Conservation (phyloP, 2,113 vertebrate genomes). For the Cichladusa arquata region DNA sequence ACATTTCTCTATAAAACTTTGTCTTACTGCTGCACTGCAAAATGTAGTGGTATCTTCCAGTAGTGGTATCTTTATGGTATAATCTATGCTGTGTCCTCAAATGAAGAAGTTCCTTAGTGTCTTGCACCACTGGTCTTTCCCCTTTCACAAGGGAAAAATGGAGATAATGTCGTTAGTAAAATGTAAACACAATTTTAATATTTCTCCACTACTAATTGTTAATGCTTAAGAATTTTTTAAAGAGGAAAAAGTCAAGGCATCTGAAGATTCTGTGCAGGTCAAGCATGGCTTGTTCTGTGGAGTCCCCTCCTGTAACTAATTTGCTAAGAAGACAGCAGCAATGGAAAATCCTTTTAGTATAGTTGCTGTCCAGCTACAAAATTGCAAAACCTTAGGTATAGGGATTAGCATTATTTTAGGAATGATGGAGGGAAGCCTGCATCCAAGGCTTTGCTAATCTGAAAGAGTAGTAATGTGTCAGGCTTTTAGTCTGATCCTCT, state of each 20-base stretch:
- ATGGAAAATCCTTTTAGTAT: constrained; percentile 35
- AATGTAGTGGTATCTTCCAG: neutral
- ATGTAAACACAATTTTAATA: neutral
- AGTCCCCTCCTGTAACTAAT: neutral
- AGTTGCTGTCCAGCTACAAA: constrained; percentile 27
- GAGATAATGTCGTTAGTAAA: neutral
- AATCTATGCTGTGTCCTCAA: neutral
- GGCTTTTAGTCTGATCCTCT: constrained; percentile 11
- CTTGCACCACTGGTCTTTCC: neutral
- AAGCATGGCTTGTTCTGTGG: neutral
- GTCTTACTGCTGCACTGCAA: neutral
- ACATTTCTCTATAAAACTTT: neutral
- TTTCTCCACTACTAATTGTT: neutral
- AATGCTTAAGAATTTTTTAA: neutral
- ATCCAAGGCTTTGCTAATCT: constrained; percentile 2
- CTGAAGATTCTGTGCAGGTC: neutral
- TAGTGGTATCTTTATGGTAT: neutral
- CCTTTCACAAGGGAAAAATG: neutral
- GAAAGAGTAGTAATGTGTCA: constrained; percentile 4
- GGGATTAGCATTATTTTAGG: constrained; percentile 51
- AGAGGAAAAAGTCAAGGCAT: neutral
- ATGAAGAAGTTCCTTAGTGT: neutral
- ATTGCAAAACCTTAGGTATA: constrained; percentile 23
- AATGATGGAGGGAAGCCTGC: neutral
- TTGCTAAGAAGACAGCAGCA: constrained; percentile 18